Base-by-base conservation (phyloP, 2,888 invertebrate genomes). In the Siphonodentalium dalli region DNA sequence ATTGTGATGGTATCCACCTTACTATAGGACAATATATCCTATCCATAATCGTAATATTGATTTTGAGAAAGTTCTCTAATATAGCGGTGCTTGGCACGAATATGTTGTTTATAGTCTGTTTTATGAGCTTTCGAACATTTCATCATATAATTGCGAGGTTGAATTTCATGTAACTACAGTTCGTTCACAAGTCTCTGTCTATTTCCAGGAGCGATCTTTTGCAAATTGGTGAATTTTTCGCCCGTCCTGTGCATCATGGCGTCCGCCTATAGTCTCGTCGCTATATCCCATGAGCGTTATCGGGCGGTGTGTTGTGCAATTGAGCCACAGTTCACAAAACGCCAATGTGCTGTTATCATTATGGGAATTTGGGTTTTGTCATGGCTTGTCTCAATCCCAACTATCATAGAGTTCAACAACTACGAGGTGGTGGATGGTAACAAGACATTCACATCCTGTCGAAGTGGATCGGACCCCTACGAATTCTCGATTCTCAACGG, bases 161-260 rank as follows among this genome's bases (percentile, higher is more conserved):
- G n/a, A n/a, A n/a, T n/a, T n/a, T n/a, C n/a, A n/a, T n/a, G n/a
- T n/a, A n/a, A n/a, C n/a, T n/a, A n/a, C n/a, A n/a, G n/a, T n/a
- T n/a, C n/a, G n/a, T n/a, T n/a, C n/a, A n/a, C n/a, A n/a, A n/a
- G n/a, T n/a, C n/a, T n/a, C n/a, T n/a, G n/a, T n/a, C n/a, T n/a
- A n/a, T n/a, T 59, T 62, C 48, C 58, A 62, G 62, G 59, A 23
- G 37, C 40, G 2, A 18, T 45, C 11, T 42, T 61, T 3, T 66
- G 64, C 45, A 65, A 63, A 39, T 28, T 63, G 4, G 55, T 67
- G 23, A 68, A 67, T 45, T 64, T 62, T 29, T 47, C 59, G 15
- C 70, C 69, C 1, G 43, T 72, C 13, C 55, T 71, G 6, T 54
- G 65, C 35, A 71, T 72, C 43, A 68, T 63, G 3, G 41, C 56